These are phyloP conservation scores for Chondrilla cf. caribensis DNA, from an alignment of 37 sponge, comb jelly and placozoan genomes.

Conservation along the genomic window DNA sequence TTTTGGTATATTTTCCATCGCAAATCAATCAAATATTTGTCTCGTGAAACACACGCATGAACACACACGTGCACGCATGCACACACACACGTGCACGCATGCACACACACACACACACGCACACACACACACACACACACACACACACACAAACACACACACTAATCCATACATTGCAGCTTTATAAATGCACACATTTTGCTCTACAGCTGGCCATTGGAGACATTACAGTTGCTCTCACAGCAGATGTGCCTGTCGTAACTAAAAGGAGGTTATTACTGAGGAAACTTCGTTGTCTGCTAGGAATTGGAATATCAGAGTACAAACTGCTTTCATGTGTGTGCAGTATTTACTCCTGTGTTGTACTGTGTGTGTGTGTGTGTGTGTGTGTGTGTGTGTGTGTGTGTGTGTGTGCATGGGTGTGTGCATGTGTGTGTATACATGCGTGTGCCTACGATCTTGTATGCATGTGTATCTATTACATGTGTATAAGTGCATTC, in stretches of 20 bases:
- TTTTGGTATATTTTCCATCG: no score
- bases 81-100: neutral
- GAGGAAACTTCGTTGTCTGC: neutral
- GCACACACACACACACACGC: neutral
- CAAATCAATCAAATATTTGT: no score
- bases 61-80: no score
- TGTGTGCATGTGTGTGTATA: conserved; percentile 15
- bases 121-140: conserved; percentile 11
- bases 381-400: conserved; percentile 17
- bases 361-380: no score
- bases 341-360: no score
- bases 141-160: conserved; percentile 12
- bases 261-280: neutral
- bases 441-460: neutral
- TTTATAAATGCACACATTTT: neutral
- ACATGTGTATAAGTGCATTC: no score
- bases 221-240: neutral
- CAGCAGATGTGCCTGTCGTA: neutral
- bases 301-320: no score
- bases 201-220: neutral
- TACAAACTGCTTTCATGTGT: no score
- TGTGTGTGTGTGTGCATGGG: conserved; percentile 11
- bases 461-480: conserved; percentile 15
- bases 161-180: neutral
- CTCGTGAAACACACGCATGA: no score